Conservation (phyloP, 2,113 vertebrate genomes). For the Pelobates fuscus region DNA sequence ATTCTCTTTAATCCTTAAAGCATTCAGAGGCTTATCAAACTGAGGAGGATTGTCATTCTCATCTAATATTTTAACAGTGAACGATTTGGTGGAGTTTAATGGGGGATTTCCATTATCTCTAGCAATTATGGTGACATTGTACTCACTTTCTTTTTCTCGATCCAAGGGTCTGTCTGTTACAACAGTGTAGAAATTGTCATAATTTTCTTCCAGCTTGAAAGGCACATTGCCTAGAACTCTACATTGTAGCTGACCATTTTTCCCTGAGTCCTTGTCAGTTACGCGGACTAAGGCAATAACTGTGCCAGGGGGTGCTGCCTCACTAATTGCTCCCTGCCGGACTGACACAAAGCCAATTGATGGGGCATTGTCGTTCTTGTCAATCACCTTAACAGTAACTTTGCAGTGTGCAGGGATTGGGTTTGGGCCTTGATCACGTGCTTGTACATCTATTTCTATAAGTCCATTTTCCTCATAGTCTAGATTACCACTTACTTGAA, state of each 20-base stretch:
- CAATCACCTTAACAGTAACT: constrained; percentile 92
- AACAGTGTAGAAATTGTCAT: constrained; percentile 95
- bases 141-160: constrained; percentile 90
- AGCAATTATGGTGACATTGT: constrained; percentile 94
- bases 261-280: constrained; percentile 92
- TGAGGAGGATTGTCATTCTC: constrained; percentile 96
- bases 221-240: constrained; percentile 88
- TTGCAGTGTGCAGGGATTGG: constrained; percentile 98
- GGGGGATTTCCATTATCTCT: constrained; percentile 91
- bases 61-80: constrained; percentile 90
- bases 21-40: constrained; percentile 92
- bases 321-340: constrained; percentile 96
- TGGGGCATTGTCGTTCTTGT: constrained; percentile 96
- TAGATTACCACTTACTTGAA: constrained; percentile 92
- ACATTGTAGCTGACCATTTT: constrained; percentile 94
- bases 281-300: constrained; percentile 95
- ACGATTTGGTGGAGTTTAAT: constrained; percentile 94
- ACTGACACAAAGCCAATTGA: constrained; percentile 94
- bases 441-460: constrained; percentile 95
- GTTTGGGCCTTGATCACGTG: constrained; percentile 93
- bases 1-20: constrained; percentile 95
- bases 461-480: constrained; percentile 95
- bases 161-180: constrained; percentile 92
- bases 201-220: constrained; percentile 95
- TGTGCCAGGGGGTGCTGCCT: constrained; percentile 90